Conservation (phyloP, 2,113 vertebrate genomes). For the human region DNA sequence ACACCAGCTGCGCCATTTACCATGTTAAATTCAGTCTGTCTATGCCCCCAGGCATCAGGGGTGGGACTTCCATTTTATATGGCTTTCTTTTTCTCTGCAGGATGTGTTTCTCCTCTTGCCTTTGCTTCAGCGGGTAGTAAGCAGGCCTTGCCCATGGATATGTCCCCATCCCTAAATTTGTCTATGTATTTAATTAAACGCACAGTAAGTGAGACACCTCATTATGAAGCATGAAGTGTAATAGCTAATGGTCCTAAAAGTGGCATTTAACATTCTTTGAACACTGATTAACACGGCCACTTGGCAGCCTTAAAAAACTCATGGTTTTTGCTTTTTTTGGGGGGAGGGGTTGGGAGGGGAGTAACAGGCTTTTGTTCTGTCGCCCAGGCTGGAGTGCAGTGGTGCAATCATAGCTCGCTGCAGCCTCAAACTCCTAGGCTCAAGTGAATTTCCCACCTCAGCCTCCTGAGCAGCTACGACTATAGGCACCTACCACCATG, state of each 20-base stretch:
- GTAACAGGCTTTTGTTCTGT: too few relatives aligned
- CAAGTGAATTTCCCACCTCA: too few relatives aligned
- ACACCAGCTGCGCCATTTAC: neutral
- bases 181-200: constrained; percentile 18
- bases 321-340: neutral
- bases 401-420: too few relatives aligned
- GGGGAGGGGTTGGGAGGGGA: too few relatives aligned
- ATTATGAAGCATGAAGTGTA: neutral
- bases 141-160: neutral
- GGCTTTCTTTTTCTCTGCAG: constrained; percentile 49
- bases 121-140: constrained; percentile 32
- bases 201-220: constrained; percentile 33
- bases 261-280: constrained; percentile 43
- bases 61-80: neutral
- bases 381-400: too few relatives aligned
- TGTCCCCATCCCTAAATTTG: neutral
- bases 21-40: neutral
- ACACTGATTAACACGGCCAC: neutral
- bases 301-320: constrained; percentile 42
- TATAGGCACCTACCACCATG: too few relatives aligned
- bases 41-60: neutral
- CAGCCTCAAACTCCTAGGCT: too few relatives aligned
- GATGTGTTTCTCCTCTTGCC: constrained; percentile 3
- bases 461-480: too few relatives aligned
- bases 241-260: constrained; percentile 19